Conservation (phyloP, 2,888 invertebrate genomes). For the Macrophya alboannulata region DNA sequence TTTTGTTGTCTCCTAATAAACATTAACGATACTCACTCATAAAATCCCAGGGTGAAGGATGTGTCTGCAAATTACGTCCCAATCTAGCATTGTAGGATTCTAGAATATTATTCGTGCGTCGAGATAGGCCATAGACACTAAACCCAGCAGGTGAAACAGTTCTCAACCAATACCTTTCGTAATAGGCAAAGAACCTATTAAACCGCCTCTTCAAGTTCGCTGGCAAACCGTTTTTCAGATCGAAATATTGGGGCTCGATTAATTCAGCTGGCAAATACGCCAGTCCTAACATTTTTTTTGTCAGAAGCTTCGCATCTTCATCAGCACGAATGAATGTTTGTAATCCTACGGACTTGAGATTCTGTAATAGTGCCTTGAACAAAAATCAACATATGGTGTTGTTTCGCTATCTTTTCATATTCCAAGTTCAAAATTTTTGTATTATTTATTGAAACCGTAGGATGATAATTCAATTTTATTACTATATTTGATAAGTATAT, state of each 20-base stretch:
- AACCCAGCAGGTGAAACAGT: not conserved
- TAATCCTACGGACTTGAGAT: not conserved
- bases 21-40: not conserved
- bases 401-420: too few species aligned
- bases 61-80: not conserved
- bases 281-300: constrained; percentile 39
- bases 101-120: not conserved
- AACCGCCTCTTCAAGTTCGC: not conserved
- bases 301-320: constrained; percentile 27
- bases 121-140: not conserved
- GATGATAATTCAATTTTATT: too few species aligned
- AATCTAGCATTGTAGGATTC: not conserved
- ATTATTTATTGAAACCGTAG: too few species aligned
- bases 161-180: not conserved
- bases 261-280: constrained; percentile 51
- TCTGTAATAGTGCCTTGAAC: not conserved
- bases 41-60: not conserved
- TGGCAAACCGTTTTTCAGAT: not conserved
- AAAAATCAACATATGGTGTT: not conserved
- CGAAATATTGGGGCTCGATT: constrained; percentile 9
- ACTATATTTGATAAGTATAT: too few species aligned
- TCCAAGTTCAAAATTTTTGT: too few species aligned
- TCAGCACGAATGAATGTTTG: not conserved
- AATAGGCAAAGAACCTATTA: not conserved
- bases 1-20: too few species aligned